A percentile compares a stretch with the other conserved stretches of the same genome.
Evolutionary conservation across 2,888 invertebrate genomes (phyloP).

Genomic region (Drosophila silvestris): DNA sequence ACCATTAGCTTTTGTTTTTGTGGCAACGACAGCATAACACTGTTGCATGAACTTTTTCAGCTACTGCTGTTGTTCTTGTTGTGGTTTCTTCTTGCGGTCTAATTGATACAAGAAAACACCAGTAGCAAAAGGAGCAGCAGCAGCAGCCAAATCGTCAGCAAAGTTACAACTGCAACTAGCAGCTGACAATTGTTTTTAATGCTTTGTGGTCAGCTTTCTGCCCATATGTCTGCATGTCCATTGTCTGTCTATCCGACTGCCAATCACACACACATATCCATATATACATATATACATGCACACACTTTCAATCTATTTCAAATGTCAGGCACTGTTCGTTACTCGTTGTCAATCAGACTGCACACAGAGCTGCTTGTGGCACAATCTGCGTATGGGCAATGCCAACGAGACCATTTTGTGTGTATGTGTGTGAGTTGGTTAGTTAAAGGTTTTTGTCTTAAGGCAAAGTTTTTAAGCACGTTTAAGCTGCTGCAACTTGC

Average conservation of each 20-base stretch:
- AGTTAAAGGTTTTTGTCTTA: slow-evolving; percentile 67
- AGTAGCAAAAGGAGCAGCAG: slow-evolving; percentile 22
- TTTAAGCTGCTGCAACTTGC: slow-evolving; percentile 59
- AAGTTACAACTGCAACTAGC: slow-evolving; percentile 66
- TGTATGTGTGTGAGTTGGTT: slow-evolving; percentile 37
- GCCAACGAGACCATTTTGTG: neutral
- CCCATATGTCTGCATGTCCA: slow-evolving; percentile 19
- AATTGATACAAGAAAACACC: slow-evolving; percentile 66
- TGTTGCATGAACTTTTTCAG: slow-evolving; percentile 45
- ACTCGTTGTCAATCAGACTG: slow-evolving; percentile 39
- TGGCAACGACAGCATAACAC: slow-evolving; percentile 54
- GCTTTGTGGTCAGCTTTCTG: slow-evolving; percentile 69
- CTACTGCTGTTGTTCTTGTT: slow-evolving; percentile 25
- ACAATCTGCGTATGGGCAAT: slow-evolving; percentile 65
- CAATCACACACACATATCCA: slow-evolving; percentile 20
- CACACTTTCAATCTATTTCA: slow-evolving; percentile 65
- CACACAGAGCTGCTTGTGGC: slow-evolving; percentile 28
- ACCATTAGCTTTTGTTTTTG: slow-evolving; percentile 78
- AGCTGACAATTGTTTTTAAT: slow-evolving; percentile 80
- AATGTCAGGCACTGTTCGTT: slow-evolving; percentile 51
- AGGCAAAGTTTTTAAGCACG: slow-evolving; percentile 69
- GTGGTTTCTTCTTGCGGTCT: slow-evolving; percentile 65
- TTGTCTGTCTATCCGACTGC: slow-evolving; percentile 24
- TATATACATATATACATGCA: slow-evolving; percentile 2
- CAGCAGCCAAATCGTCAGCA: slow-evolving; percentile 50